These are phyloP conservation scores for Sceloporus undulatus DNA, from an alignment of 2,113 vertebrate species.

Conservation along the genomic window DNA sequence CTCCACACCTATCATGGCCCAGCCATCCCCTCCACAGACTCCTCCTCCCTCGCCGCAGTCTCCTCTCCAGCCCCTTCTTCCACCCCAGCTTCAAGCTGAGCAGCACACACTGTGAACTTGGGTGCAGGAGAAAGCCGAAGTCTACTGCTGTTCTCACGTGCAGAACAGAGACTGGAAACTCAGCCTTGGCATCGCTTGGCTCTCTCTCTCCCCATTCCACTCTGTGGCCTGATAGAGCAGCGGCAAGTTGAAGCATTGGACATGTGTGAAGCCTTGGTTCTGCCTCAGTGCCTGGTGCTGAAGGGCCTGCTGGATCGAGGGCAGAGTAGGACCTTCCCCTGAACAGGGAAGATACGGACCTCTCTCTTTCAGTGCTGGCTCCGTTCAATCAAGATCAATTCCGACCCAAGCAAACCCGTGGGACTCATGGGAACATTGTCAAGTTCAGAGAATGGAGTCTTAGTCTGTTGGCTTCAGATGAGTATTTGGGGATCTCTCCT, in stretches of 20 bases:
- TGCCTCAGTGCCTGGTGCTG: not conserved
- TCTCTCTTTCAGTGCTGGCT: conserved; percentile 8
- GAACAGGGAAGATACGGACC: not conserved
- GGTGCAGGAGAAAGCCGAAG: not conserved
- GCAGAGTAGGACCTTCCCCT: not conserved
- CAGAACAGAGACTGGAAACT: not conserved
- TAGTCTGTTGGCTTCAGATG: not conserved
- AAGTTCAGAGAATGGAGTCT: not conserved
- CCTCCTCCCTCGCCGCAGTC: conserved; percentile 87
- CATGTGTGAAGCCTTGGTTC: not conserved
- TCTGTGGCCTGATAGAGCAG: conserved; percentile 8
- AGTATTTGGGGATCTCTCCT: not conserved
- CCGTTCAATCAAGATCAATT: not conserved
- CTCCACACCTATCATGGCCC: not conserved
- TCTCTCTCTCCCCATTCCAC: not conserved
- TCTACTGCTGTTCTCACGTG: conserved; percentile 1
- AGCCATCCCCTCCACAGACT: conserved; percentile 76
- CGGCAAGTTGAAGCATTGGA: not conserved
- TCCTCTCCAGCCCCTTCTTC: conserved; percentile 81
- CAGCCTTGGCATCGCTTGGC: not conserved
- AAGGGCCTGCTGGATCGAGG: conserved; percentile 1
- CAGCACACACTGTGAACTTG: conserved; percentile 88
- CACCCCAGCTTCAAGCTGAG: conserved; percentile 84
- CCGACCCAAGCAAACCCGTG: not conserved
- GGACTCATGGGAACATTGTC: not conserved